A percentile compares a stretch with the other conserved stretches of the same genome.
phyloP scores from a whole-genome alignment of 2,888 invertebrate species.

The Anoncus sp. region DNA sequence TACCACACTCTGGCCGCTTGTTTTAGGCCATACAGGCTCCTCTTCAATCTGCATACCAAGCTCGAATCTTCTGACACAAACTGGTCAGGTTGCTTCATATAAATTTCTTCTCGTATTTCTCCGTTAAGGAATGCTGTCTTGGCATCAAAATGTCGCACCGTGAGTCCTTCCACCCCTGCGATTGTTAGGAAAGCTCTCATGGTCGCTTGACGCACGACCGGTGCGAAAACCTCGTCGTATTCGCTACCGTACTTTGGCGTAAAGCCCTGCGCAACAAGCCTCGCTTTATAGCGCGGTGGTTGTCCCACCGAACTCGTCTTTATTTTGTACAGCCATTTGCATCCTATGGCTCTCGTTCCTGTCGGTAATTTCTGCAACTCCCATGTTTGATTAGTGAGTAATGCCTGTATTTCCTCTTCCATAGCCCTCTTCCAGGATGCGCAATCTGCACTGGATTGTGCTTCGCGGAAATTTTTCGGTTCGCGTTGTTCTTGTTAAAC shows the following conservation, averaged over 20 bases:
- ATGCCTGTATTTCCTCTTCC: constrained; percentile 65
- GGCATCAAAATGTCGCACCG: constrained; percentile 65
- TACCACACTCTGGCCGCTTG: constrained; percentile 62
- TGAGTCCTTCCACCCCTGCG: constrained; percentile 50
- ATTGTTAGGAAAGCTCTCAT: constrained; percentile 67
- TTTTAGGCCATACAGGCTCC: constrained; percentile 59
- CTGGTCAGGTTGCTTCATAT: constrained; percentile 66
- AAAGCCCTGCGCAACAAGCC: constrained; percentile 70
- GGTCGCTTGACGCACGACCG: constrained; percentile 69
- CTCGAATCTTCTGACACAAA: constrained; percentile 38
- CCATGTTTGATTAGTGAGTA: constrained; percentile 70
- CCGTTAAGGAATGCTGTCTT: constrained; percentile 72
- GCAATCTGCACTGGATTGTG: constrained; percentile 51
- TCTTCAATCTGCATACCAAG: constrained; percentile 59
- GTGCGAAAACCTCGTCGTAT: constrained; percentile 69
- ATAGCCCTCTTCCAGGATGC: constrained; percentile 61
- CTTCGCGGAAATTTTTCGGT: constrained; percentile 36
- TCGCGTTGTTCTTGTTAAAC: too few species aligned
- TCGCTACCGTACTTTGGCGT: constrained; percentile 68
- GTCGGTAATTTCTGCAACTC: constrained; percentile 58
- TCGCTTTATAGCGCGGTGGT: constrained; percentile 65
- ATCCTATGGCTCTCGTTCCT: constrained; percentile 60
- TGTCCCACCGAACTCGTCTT: constrained; percentile 60
- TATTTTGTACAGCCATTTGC: constrained; percentile 70
- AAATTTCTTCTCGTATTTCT: constrained; percentile 63